Conservation (phyloP, 2,797 vertebrate species). For the Danio choprae region DNA sequence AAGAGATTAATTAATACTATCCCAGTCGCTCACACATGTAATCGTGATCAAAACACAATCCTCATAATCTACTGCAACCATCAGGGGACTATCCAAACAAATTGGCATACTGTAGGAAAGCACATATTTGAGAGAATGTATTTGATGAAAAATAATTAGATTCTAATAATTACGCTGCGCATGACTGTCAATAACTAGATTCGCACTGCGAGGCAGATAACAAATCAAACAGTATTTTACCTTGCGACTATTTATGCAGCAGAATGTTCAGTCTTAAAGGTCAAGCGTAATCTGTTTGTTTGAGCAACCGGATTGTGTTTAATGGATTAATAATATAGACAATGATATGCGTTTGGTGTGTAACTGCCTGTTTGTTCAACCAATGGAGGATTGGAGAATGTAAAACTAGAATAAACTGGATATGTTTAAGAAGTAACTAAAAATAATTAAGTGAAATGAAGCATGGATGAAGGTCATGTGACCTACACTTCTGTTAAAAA, state of each 20-base stretch:
- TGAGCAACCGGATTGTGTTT: background rate
- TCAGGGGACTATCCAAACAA: constrained; percentile 24
- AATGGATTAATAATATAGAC: background rate
- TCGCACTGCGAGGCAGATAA: background rate
- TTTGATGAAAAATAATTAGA: constrained; percentile 6
- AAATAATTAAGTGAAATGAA: too few species aligned
- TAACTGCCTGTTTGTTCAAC: background rate
- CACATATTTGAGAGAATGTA: background rate
- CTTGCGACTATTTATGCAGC: background rate
- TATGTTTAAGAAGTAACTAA: too few species aligned
- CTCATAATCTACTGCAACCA: constrained; percentile 18
- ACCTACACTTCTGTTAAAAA: background rate
- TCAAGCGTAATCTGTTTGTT: background rate
- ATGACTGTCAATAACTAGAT: background rate
- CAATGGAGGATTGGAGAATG: background rate
- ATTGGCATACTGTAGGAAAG: background rate
- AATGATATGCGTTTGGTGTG: background rate
- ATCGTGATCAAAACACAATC: constrained; percentile 27
- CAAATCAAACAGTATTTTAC: background rate
- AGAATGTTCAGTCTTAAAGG: background rate
- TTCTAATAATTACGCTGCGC: background rate
- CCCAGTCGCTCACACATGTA: constrained; percentile 28
- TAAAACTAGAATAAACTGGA: background rate
- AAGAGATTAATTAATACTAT: constrained; percentile 27
- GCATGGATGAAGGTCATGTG: background rate